phyloP scores from a whole-genome alignment of 37 sponge, comb jelly and placozoan species.

The Aplysina aerophoba region DNA sequence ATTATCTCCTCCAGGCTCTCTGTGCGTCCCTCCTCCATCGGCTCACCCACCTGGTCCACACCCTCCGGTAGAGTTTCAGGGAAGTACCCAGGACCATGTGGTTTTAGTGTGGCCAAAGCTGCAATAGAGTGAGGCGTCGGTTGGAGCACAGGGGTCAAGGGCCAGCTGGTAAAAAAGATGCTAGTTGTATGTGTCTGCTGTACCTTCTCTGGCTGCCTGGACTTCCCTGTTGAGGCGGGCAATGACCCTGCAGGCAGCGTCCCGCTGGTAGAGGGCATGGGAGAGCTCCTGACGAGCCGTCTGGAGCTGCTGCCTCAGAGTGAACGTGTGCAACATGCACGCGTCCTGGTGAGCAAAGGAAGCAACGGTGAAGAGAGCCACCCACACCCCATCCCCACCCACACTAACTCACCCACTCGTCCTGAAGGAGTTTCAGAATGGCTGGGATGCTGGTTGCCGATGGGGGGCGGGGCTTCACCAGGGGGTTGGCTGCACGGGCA shows the following conservation, averaged over 20 bases:
- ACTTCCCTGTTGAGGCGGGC: conserved; percentile 96
- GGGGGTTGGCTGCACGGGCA: conserved; percentile 61
- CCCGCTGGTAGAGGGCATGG: conserved; percentile 99
- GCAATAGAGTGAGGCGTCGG: background rate
- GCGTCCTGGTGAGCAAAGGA: conserved; percentile 72
- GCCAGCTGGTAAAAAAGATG: too few species aligned
- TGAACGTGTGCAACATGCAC: conserved; percentile 97
- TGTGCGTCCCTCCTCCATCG: conserved; percentile 40
- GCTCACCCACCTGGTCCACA: background rate
- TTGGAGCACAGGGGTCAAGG: too few species aligned
- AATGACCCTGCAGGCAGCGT: conserved; percentile 98
- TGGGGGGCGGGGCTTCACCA: conserved; percentile 94
- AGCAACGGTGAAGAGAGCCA: background rate
- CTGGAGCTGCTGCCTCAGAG: conserved; percentile 97
- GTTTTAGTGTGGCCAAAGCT: conserved; percentile 93
- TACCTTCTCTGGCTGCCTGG: conserved; percentile 97
- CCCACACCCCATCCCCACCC: background rate
- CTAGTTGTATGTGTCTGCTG: too few species aligned
- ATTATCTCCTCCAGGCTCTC: conserved; percentile 84
- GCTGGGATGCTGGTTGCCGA: conserved; percentile 99
- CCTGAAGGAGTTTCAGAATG: conserved; percentile 96
- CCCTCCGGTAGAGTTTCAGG: conserved; percentile 23
- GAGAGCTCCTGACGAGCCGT: conserved; percentile 98
- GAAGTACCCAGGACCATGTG: conserved; percentile 76
- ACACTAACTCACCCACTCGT: conserved; percentile 84